Evolutionary conservation across 2,797 vertebrate species (phyloP).

Genomic region (Arrhamphus sclerolepis): DNA sequence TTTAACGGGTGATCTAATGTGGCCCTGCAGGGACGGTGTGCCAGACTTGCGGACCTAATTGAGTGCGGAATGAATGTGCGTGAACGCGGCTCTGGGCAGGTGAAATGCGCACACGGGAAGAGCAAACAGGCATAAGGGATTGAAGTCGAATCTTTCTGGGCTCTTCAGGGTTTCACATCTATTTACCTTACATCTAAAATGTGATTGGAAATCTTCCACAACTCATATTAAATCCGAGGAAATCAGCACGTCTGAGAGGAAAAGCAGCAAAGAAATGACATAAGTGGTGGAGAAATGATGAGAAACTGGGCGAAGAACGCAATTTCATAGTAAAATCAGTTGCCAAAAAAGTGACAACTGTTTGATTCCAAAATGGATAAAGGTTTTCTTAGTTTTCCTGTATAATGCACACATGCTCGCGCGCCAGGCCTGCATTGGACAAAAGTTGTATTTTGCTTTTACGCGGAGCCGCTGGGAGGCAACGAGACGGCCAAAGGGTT

Average conservation of each 20-base stretch:
- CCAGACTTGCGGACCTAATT: background rate
- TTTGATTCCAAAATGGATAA: background rate
- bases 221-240: too few relatives aligned
- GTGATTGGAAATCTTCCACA: too few relatives aligned
- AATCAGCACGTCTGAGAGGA: too few relatives aligned
- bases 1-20: conserved; percentile 30
- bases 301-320: too few relatives aligned
- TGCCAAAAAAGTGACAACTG: too few relatives aligned
- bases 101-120: conserved; percentile 41
- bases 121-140: conserved; percentile 30
- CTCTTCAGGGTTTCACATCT: conserved; percentile 1
- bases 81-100: conserved; percentile 35
- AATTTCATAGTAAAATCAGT: too few relatives aligned
- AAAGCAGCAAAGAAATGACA: background rate
- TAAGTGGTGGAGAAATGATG: background rate
- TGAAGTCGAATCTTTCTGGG: background rate
- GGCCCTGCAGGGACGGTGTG: conserved; percentile 1
- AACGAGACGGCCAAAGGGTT: conserved; percentile 14
- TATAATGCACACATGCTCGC: too few relatives aligned
- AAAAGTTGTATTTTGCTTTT: conserved; percentile 61
- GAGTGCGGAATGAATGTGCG: background rate
- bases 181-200: conserved; percentile 9
- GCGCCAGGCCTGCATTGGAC: background rate
- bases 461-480: conserved; percentile 36
- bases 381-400: too few relatives aligned